Conservation (phyloP, 2,797 vertebrate genomes). For the Clarias laeviceps region DNA sequence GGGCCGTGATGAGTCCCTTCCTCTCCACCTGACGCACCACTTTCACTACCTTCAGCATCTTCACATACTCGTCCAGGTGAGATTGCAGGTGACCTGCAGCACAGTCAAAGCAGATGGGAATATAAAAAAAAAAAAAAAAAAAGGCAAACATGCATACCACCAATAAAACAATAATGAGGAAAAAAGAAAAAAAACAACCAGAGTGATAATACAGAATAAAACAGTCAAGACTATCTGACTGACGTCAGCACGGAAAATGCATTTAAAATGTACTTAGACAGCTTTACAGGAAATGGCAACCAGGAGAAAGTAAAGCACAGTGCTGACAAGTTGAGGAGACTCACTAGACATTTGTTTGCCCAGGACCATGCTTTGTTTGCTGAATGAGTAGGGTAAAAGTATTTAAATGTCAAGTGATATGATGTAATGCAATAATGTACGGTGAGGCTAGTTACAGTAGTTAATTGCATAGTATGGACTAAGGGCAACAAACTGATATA, state of each 20-base stretch:
- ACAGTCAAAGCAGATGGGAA: not conserved
- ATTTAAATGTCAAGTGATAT: not conserved
- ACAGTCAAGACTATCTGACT: not conserved
- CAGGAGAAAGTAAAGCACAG: not conserved
- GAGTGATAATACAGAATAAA: not conserved
- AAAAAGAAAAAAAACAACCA: no score
- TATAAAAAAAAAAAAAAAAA: not conserved
- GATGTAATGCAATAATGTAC: not conserved
- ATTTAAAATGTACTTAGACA: not conserved
- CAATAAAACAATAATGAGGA: not conserved
- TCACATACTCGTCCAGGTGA: conserved; percentile 81
- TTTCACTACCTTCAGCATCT: conserved; percentile 83
- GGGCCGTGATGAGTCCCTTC: conserved; percentile 91
- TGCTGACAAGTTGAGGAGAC: not conserved
- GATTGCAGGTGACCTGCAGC: conserved; percentile 83
- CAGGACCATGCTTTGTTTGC: not conserved
- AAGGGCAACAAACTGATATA: not conserved
- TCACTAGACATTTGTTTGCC: not conserved
- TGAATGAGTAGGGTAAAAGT: not conserved
- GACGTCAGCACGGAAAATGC: not conserved
- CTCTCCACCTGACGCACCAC: conserved; percentile 89
- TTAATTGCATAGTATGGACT: not conserved
- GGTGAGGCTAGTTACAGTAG: not conserved
- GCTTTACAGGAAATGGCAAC: not conserved
- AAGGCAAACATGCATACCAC: no score